phyloP scores from a whole-genome alignment of 2,113 vertebrate species.

The Excalfactoria chinensis region DNA sequence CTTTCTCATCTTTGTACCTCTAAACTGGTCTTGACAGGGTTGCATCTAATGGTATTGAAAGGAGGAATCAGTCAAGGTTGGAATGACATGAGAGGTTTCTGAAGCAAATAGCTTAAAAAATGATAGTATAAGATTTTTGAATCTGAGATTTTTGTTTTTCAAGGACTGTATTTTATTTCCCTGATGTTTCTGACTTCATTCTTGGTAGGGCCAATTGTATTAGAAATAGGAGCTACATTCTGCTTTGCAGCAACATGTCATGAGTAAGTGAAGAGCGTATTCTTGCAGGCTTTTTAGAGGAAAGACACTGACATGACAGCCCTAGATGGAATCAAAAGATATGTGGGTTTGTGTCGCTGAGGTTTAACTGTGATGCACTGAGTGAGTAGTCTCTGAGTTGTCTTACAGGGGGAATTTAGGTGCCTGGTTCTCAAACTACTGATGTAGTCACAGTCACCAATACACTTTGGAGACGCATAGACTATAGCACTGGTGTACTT shows the following conservation, averaged over 20 bases:
- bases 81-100: neutral
- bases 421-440: neutral
- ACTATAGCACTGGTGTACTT: accelerated
- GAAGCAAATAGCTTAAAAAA: neutral
- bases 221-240: neutral
- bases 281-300: neutral
- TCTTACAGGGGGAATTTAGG: neutral
- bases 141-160: neutral
- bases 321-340: neutral
- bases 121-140: neutral
- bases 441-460: neutral
- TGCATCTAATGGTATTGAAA: neutral
- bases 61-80: neutral
- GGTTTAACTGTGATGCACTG: neutral
- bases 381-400: neutral
- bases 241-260: neutral
- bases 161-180: neutral
- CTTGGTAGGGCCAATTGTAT: neutral
- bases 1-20: neutral
- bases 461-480: neutral
- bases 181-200: neutral
- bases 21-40: neutral
- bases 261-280: neutral
- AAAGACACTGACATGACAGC: neutral
- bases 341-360: neutral